These are phyloP conservation scores for Bubo scandiacus DNA, from an alignment of 2,113 vertebrate species.

Conservation along the genomic window DNA sequence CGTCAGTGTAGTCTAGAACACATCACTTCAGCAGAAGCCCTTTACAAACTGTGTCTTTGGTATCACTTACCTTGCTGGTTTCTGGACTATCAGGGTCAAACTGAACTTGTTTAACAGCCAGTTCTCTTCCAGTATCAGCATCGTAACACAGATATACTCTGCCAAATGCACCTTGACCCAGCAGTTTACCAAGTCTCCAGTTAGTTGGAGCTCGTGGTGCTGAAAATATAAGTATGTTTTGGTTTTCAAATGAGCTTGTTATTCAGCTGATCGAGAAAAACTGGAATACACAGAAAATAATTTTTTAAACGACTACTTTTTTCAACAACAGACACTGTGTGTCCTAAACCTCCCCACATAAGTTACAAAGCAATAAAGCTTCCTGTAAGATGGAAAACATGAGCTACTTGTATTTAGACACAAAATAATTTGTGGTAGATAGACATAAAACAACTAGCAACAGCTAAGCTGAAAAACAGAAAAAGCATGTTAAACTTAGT, in stretches of 20 bases:
- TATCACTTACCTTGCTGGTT: constrained; percentile 90
- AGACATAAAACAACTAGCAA: background rate
- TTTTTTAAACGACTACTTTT: background rate
- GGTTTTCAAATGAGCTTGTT: constrained; percentile 47
- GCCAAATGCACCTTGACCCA: constrained; percentile 97
- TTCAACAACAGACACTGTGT: background rate
- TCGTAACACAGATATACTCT: constrained; percentile 96
- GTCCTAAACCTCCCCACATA: background rate
- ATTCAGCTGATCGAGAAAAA: constrained; percentile 29
- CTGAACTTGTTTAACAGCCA: constrained; percentile 98
- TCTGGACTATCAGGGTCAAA: constrained; percentile 98
- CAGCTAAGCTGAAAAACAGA: background rate
- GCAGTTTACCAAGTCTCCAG: constrained; percentile 94
- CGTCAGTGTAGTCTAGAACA: background rate
- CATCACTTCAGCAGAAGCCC: background rate
- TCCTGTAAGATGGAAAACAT: background rate
- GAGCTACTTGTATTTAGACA: background rate
- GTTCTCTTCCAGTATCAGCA: constrained; percentile 93
- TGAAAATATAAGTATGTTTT: constrained; percentile 67
- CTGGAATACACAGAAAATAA: constrained; percentile 22
- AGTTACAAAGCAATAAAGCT: background rate
- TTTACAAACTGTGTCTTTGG: background rate
- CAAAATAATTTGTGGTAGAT: background rate
- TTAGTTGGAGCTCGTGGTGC: constrained; percentile 97
- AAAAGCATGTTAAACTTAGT: background rate